Conservation (phyloP, 2,797 vertebrate species). For the Pseudochromis fuscus region DNA sequence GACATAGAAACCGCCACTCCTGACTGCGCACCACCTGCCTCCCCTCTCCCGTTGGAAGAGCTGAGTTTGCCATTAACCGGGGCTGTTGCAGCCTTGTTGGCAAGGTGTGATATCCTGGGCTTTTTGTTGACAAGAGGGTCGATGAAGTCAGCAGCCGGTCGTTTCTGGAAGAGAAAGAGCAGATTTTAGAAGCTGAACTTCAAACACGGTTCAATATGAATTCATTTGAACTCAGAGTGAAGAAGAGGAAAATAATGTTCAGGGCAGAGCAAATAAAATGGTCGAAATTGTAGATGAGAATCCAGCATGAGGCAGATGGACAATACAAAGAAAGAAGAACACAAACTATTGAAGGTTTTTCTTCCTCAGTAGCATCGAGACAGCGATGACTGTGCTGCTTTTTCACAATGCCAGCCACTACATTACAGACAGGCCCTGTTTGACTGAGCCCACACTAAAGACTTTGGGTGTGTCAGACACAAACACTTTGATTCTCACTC, state of each 20-base stretch:
- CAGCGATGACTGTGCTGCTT: constrained; percentile 25
- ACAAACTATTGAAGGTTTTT: not conserved
- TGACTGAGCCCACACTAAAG: constrained; percentile 30
- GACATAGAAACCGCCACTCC: constrained; percentile 47
- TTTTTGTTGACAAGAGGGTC: constrained; percentile 95
- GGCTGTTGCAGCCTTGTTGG: constrained; percentile 86
- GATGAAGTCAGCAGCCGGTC: constrained; percentile 91
- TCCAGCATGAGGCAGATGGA: not conserved
- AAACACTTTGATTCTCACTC: constrained; percentile 28
- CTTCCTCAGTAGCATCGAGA: constrained; percentile 23
- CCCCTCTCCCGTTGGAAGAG: constrained; percentile 87
- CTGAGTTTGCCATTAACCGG: constrained; percentile 90
- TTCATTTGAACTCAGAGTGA: constrained; percentile 18
- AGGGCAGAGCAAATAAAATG: too few species aligned
- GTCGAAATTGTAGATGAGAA: too few species aligned
- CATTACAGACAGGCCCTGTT: constrained; percentile 43
- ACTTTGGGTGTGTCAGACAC: constrained; percentile 52
- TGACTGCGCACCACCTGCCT: constrained; percentile 66
- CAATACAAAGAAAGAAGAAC: not conserved
- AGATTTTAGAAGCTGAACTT: constrained; percentile 23
- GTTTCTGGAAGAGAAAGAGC: constrained; percentile 86
- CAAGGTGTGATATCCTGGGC: constrained; percentile 92
- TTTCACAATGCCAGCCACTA: constrained; percentile 56
- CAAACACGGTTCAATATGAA: constrained; percentile 22
- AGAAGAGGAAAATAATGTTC: not conserved